phyloP scores from a whole-genome alignment of 1,140 invertebrate species.

The Galleria mellonella region DNA sequence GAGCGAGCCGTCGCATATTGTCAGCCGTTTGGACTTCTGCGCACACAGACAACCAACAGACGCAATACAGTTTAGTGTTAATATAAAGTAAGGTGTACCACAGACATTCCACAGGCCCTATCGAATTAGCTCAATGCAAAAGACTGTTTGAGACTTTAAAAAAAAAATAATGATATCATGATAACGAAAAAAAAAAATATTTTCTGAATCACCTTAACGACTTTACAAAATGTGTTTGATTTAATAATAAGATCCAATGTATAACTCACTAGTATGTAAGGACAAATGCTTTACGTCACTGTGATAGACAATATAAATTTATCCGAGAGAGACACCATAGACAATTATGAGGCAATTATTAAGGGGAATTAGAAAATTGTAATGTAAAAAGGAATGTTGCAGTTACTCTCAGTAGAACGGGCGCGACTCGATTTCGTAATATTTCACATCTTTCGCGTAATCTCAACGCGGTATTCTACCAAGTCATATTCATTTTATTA shows the following conservation, averaged over 20 bases:
- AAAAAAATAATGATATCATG: slow-evolving; percentile 50
- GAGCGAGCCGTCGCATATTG: slow-evolving; percentile 53
- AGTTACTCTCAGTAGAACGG: slow-evolving; percentile 31
- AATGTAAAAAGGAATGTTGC: slow-evolving; percentile 43
- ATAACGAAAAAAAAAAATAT: slow-evolving; percentile 61
- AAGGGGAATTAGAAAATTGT: slow-evolving; percentile 40
- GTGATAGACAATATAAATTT: slow-evolving; percentile 69
- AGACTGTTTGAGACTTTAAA: slow-evolving; percentile 69
- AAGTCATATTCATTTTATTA: no score
- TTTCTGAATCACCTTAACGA: slow-evolving; percentile 69
- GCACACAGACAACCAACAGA: slow-evolving; percentile 34
- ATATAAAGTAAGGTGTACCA: slow-evolving; percentile 27
- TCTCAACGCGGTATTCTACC: no score
- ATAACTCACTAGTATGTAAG: slow-evolving; percentile 72
- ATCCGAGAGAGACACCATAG: slow-evolving; percentile 63
- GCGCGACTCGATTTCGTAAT: slow-evolving; percentile 13
- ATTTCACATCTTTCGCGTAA: no score
- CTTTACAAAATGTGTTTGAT: slow-evolving; percentile 66
- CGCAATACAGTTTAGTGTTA: slow-evolving; percentile 1
- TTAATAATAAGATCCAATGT: slow-evolving; percentile 69
- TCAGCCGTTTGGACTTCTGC: slow-evolving; percentile 66
- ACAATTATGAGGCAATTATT: slow-evolving; percentile 59
- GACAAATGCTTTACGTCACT: slow-evolving; percentile 71
- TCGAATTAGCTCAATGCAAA: slow-evolving; percentile 68
- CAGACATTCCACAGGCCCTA: slow-evolving; percentile 64